Conservation (phyloP, 2,113 vertebrate species). For the Lagopus leucura region DNA sequence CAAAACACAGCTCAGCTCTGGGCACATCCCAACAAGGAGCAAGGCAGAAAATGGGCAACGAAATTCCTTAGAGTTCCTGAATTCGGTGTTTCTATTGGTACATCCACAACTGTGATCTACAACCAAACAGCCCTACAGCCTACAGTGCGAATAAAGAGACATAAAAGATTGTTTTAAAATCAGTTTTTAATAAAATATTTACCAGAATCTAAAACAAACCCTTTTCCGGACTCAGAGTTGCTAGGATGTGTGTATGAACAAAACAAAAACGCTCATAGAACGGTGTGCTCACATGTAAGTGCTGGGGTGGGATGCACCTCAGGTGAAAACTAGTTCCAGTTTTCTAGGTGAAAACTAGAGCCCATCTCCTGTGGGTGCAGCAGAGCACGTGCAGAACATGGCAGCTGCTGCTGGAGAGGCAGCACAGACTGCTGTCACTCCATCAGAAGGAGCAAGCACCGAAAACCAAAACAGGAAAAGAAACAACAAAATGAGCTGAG, state of each 20-base stretch:
- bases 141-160: not conserved
- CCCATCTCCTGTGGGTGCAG: fast-evolving
- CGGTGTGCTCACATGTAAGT: not conserved
- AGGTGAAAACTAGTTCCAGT: not conserved
- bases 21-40: not conserved
- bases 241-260: conserved; percentile 17
- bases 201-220: conserved; percentile 63
- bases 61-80: not conserved
- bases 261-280: not conserved
- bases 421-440: not conserved
- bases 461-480: not conserved
- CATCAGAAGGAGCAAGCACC: not conserved
- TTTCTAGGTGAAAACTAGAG: not conserved
- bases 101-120: not conserved
- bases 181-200: conserved; percentile 76
- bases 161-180: conserved; percentile 50
- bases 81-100: not conserved
- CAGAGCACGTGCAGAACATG: fast-evolving
- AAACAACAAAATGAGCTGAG: not conserved
- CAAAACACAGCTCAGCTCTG: not conserved
- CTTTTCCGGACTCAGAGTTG: conserved; percentile 51
- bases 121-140: not conserved
- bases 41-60: not conserved
- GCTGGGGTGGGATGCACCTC: not conserved
- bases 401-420: not conserved